These are phyloP conservation scores for Siniperca knerii DNA, from an alignment of 2,113 vertebrate species.

Conservation along the genomic window DNA sequence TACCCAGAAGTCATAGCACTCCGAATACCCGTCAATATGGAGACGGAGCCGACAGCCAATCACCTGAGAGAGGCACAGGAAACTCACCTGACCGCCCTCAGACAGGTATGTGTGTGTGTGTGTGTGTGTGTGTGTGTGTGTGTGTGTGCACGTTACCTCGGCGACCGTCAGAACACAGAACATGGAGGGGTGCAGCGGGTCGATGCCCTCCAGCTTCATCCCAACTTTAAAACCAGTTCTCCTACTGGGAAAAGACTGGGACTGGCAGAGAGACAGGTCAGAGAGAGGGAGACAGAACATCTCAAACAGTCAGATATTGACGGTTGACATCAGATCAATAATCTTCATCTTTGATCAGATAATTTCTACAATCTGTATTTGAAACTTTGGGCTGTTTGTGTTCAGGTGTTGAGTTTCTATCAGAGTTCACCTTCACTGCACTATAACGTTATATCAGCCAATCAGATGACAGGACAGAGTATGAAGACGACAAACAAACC, in stretches of 20 bases:
- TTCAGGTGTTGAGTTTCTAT: too few relatives aligned
- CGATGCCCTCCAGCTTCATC: conserved; percentile 85
- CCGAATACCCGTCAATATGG: conserved; percentile 83
- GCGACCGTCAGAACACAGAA: conserved; percentile 84
- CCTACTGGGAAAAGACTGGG: conserved; percentile 73
- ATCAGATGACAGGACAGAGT: too few relatives aligned
- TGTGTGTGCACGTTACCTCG: conserved; percentile 75
- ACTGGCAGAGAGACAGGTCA: conserved; percentile 63
- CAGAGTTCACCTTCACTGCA: too few relatives aligned
- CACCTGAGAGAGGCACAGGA: conserved; percentile 70
- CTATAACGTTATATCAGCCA: too few relatives aligned
- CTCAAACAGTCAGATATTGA: not conserved
- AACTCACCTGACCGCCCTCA: not conserved
- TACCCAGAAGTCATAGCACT: conserved; percentile 88
- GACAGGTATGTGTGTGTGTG: not conserved
- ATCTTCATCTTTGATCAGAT: not conserved
- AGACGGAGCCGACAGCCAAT: conserved; percentile 84
- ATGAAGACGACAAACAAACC: too few relatives aligned
- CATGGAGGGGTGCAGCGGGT: conserved; percentile 84
- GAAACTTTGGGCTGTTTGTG: too few relatives aligned
- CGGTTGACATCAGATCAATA: not conserved
- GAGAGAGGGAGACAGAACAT: not conserved
- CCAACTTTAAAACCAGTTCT: conserved; percentile 81
- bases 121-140: not conserved
- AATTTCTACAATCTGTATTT: too few relatives aligned